phyloP scores from a whole-genome alignment of 2,797 vertebrate species.

The Dendrocincla fuliginosa region DNA sequence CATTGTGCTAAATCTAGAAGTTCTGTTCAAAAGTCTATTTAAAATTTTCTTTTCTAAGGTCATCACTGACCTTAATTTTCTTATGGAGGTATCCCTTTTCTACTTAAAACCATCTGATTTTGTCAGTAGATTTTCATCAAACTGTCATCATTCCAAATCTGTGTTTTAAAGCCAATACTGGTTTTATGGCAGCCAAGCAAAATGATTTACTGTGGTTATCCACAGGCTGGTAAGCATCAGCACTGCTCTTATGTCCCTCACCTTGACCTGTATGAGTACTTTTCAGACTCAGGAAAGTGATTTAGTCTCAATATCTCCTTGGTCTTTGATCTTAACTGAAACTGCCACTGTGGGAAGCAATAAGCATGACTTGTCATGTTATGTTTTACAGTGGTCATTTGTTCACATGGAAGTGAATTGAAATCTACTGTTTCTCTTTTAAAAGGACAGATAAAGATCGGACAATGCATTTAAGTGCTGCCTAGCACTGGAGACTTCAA shows the following conservation, averaged over 20 bases:
- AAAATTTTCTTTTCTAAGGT: not conserved
- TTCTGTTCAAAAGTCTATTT: not conserved
- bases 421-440: not conserved
- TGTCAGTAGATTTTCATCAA: not conserved
- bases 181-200: not conserved
- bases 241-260: not conserved
- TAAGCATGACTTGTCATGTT: not conserved
- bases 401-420: not conserved
- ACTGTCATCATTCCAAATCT: not conserved
- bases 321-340: slow-evolving; percentile 1
- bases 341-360: not conserved
- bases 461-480: not conserved
- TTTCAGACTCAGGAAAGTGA: not conserved
- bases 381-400: not conserved
- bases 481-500: not conserved
- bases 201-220: not conserved
- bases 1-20: not conserved
- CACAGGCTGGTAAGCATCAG: not conserved
- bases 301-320: not conserved
- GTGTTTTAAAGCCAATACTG: not conserved
- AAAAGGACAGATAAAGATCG: not conserved
- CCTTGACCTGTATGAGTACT: not conserved
- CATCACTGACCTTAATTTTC: not conserved
- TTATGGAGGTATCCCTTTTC: not conserved
- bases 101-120: not conserved